Evolutionary conservation across 1,140 invertebrate genomes (phyloP).

Genomic region (Sitobion miscanthi): DNA sequence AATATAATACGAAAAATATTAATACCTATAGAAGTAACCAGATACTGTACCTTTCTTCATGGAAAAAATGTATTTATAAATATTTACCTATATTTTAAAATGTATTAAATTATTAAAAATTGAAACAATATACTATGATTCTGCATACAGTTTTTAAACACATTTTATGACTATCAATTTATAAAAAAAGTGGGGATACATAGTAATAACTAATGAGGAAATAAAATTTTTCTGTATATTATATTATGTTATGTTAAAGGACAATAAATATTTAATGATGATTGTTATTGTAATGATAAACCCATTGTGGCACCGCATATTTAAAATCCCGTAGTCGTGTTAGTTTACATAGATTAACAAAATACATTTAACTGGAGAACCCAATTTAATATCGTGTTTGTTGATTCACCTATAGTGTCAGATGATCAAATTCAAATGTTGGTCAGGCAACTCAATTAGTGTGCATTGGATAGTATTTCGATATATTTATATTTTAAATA

Average conservation of each 20-base stretch:
- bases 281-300: background rate
- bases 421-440: background rate
- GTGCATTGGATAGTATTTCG: background rate
- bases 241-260: background rate
- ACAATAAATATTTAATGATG: background rate
- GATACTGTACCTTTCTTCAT: background rate
- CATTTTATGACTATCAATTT: background rate
- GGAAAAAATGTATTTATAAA: background rate
- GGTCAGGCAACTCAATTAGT: background rate
- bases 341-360: background rate
- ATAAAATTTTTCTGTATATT: background rate
- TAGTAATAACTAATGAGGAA: background rate
- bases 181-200: background rate
- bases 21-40: background rate
- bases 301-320: background rate
- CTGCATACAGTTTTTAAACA: background rate
- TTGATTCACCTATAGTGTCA: background rate
- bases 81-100: background rate
- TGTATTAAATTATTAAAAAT: background rate
- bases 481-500: background rate
- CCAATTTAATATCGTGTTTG: background rate
- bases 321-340: background rate
- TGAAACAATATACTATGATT: background rate
- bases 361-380: background rate
- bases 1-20: too few species aligned